Conservation (phyloP, 2,888 invertebrate species). For the Iselma pallidipennis region DNA sequence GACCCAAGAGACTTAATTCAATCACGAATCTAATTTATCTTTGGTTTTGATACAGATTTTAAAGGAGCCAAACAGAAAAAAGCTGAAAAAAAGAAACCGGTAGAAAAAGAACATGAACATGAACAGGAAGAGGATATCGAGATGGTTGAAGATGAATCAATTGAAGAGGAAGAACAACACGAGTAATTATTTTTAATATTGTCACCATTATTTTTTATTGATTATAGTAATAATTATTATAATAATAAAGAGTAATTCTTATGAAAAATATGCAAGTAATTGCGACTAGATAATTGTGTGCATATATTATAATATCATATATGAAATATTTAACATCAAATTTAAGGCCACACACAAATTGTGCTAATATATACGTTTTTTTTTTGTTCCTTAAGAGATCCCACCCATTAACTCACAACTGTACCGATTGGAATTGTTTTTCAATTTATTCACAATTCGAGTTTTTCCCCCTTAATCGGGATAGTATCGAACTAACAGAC, state of each 20-base stretch:
- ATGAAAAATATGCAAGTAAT: neutral
- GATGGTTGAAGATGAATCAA: neutral
- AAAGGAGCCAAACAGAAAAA: neutral
- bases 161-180: neutral
- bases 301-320: neutral
- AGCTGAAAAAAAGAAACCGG: neutral
- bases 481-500: too few species aligned
- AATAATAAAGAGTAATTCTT: neutral
- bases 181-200: neutral
- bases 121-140: neutral
- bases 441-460: too few species aligned
- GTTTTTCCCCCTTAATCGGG: too few species aligned
- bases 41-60: neutral
- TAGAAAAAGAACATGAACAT: neutral
- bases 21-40: neutral
- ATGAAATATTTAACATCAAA: too few species aligned
- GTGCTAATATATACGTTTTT: neutral
- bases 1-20: neutral
- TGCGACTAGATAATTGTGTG: conserved; percentile 2
- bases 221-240: neutral
- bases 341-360: conserved; percentile 13
- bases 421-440: too few species aligned
- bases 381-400: neutral
- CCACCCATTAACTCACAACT: too few species aligned
- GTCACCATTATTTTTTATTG: neutral